phyloP scores from a whole-genome alignment of 2,888 invertebrate species.

The Neria commutata region DNA sequence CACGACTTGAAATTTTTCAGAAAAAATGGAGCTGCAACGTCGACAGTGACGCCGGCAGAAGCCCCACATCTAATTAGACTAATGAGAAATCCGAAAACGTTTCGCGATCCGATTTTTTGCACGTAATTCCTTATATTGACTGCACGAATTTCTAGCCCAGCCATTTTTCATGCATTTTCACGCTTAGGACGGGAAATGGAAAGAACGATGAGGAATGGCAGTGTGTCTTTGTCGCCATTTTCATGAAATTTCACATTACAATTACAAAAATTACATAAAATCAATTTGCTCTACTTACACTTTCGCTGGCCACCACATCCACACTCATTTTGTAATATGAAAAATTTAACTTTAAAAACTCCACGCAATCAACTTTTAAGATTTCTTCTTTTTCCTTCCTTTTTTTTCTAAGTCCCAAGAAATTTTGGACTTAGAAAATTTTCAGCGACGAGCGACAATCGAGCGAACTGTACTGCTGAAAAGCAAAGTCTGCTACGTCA shows the following conservation, averaged over 20 bases:
- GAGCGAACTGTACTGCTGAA: no score
- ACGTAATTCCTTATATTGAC: neutral
- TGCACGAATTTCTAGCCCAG: neutral
- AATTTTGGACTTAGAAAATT: no score
- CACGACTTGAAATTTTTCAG: no score
- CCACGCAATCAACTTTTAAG: neutral
- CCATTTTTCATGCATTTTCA: neutral
- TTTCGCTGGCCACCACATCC: conserved; percentile 53
- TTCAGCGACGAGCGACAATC: no score
- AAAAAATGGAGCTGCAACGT: no score
- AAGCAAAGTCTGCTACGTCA: no score
- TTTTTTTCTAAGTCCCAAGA: no score
- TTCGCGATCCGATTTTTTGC: conserved; percentile 4
- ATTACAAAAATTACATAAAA: conserved; percentile 42
- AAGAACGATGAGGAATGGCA: conserved; percentile 25
- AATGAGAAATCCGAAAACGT: neutral
- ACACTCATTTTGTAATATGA: conserved; percentile 58
- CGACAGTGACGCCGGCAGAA: no score
- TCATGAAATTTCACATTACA: conserved; percentile 41
- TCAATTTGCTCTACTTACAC: conserved; percentile 47
- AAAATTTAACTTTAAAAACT: conserved; percentile 29
- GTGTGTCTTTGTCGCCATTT: conserved; percentile 54
- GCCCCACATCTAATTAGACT: no score
- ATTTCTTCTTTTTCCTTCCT: no score
- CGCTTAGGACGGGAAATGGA: no score